Conservation (phyloP, 2,888 invertebrate genomes). For the Sussaba pulchella region DNA sequence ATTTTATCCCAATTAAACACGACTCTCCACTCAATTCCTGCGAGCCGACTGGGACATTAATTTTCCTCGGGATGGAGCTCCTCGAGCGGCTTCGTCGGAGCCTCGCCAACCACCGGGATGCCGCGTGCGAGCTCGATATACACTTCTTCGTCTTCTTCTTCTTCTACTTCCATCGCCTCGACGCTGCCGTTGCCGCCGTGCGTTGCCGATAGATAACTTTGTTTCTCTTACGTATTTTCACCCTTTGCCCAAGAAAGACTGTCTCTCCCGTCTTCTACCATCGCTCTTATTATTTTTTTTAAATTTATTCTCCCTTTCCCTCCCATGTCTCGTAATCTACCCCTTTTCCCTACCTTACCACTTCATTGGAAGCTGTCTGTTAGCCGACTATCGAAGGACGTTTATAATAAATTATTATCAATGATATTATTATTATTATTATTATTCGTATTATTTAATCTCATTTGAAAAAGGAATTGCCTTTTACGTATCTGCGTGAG, state of each 20-base stretch:
- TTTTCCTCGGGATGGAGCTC: constrained; percentile 68
- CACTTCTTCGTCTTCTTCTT: constrained; percentile 36
- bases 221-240: constrained; percentile 60
- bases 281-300: constrained; percentile 22
- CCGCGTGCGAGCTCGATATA: constrained; percentile 61
- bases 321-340: constrained; percentile 5
- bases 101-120: constrained; percentile 36
- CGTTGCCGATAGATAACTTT: constrained; percentile 63
- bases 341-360: constrained; percentile 5
- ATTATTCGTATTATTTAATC: constrained; percentile 34
- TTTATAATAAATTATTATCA: constrained; percentile 38
- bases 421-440: neutral
- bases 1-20: constrained; percentile 80
- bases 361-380: neutral
- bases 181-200: constrained; percentile 38
- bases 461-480: constrained; percentile 44
- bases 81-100: constrained; percentile 45
- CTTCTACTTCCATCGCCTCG: constrained; percentile 41
- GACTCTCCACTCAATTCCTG: constrained; percentile 78
- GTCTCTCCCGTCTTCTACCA: neutral
- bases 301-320: constrained; percentile 17
- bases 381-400: constrained; percentile 24
- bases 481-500: constrained; percentile 56
- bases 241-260: constrained; percentile 16
- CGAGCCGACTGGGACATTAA: constrained; percentile 74